Conservation (phyloP, 2,113 vertebrate genomes). For the Egretta garzetta region DNA sequence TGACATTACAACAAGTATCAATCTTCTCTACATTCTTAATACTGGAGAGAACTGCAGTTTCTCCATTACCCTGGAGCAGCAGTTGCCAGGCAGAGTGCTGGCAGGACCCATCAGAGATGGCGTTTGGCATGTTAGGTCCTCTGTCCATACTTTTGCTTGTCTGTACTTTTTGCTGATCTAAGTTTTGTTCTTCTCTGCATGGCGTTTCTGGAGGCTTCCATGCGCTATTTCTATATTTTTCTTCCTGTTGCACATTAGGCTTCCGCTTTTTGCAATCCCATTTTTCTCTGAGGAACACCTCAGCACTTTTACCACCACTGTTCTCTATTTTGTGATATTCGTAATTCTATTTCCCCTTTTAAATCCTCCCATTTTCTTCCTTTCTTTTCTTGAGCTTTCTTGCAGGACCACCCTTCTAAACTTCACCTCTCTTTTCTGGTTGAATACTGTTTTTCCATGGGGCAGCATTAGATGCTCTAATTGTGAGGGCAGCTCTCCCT, state of each 20-base stretch:
- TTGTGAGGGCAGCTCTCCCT: neutral
- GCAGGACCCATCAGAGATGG: neutral
- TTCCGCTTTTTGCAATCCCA: neutral
- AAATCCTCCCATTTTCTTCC: neutral
- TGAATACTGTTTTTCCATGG: neutral
- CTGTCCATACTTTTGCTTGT: neutral
- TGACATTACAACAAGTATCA: constrained; percentile 2
- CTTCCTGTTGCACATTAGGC: neutral
- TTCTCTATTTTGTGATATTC: neutral
- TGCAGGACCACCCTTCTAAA: neutral
- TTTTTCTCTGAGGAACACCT: neutral
- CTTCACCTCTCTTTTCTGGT: neutral
- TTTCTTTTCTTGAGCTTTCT: neutral
- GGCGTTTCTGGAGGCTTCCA: neutral
- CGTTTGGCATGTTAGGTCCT: neutral
- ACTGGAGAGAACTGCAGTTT: neutral
- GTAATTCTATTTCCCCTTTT: neutral
- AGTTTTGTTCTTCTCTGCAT: neutral
- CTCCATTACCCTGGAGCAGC: neutral
- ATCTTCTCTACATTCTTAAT: constrained; percentile 13
- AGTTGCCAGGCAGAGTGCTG: neutral
- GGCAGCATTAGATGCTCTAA: neutral
- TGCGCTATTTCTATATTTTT: neutral
- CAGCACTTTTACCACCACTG: neutral
- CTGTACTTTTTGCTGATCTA: neutral